Evolutionary conservation across 92 coral and sea anemone genomes (phyloP).

Genomic region (Zoanthus sociatus): DNA sequence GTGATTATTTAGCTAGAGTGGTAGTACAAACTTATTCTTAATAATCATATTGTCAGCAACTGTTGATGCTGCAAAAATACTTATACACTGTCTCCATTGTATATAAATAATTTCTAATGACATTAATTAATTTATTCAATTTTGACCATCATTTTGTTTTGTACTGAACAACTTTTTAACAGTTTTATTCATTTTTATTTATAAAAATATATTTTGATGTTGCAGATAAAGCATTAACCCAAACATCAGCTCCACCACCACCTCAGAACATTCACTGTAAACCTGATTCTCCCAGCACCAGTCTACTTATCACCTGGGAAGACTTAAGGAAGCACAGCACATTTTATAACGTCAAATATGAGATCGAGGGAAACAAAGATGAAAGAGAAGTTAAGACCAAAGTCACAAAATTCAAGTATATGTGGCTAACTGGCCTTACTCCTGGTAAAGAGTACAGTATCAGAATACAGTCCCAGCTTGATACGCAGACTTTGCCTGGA

Average conservation of each 20-base stretch:
- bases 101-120: no score
- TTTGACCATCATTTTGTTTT: no score
- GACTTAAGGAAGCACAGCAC: conserved; percentile 48
- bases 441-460: conserved; percentile 67
- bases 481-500: conserved; percentile 1
- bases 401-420: conserved; percentile 29
- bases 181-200: no score
- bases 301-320: conserved; percentile 74
- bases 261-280: conserved; percentile 54
- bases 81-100: no score
- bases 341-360: conserved; percentile 64
- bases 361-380: conserved; percentile 50
- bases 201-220: not conserved
- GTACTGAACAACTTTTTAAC: no score
- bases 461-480: conserved; percentile 52
- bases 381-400: conserved; percentile 12
- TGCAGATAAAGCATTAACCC: not conserved
- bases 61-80: no score
- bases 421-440: conserved; percentile 40
- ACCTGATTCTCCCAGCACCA: conserved; percentile 58
- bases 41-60: no score
- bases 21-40: no score
- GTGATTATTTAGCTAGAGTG: no score
- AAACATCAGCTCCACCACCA: conserved; percentile 21
- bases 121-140: no score